phyloP scores from a whole-genome alignment of 1,140 invertebrate species.

The Papilio machaon region DNA sequence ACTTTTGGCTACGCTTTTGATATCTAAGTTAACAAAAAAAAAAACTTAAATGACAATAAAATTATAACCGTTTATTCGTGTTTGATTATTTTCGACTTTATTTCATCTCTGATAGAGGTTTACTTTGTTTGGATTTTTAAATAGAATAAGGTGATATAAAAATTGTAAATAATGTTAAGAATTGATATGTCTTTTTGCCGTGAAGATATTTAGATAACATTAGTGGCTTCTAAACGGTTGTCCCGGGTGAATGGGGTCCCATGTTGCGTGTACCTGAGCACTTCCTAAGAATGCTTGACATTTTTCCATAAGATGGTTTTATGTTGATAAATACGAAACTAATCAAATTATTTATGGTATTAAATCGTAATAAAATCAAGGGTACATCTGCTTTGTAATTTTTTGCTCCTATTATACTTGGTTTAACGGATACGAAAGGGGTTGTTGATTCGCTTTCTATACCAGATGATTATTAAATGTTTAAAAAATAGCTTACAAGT shows the following conservation, averaged over 20 bases:
- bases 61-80: constrained; percentile 47
- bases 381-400: constrained; percentile 63
- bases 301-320: constrained; percentile 73
- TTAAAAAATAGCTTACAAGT: background rate
- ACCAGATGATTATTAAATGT: background rate
- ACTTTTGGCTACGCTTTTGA: constrained; percentile 66
- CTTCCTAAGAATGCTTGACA: constrained; percentile 70
- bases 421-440: constrained; percentile 53
- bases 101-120: constrained; percentile 41
- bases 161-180: constrained; percentile 50
- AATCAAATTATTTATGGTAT: constrained; percentile 82
- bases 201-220: constrained; percentile 78
- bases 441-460: constrained; percentile 42
- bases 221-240: constrained; percentile 79
- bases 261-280: constrained; percentile 52
- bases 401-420: constrained; percentile 44
- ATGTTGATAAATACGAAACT: constrained; percentile 80
- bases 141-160: constrained; percentile 31
- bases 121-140: constrained; percentile 35
- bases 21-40: constrained; percentile 56
- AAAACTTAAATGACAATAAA: constrained; percentile 68
- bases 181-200: constrained; percentile 67
- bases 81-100: constrained; percentile 14
- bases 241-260: constrained; percentile 59
- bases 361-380: constrained; percentile 72